Conservation (phyloP, 2,888 invertebrate genomes). For the Ennomos erosarius region DNA sequence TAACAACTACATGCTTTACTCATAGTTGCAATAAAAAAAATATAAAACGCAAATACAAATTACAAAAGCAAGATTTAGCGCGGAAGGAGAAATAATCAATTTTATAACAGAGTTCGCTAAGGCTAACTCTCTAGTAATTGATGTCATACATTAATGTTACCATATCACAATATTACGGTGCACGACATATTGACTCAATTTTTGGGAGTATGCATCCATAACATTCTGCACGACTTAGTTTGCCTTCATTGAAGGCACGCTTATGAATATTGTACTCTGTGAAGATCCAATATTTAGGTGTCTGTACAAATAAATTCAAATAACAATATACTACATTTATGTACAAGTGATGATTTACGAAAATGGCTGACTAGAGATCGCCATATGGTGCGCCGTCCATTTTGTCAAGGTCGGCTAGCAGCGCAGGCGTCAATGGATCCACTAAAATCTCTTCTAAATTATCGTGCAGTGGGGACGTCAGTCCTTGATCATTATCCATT, state of each 20-base stretch:
- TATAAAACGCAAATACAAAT: constrained; percentile 10
- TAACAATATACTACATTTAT: constrained; percentile 61
- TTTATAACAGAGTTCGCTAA: constrained; percentile 40
- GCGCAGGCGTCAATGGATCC: constrained; percentile 70
- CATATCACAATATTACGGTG: constrained; percentile 63
- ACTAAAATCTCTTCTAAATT: constrained; percentile 75
- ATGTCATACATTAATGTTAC: constrained; percentile 57
- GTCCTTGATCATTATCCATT: constrained; percentile 61
- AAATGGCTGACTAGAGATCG: constrained; percentile 75
- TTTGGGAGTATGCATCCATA: constrained; percentile 74
- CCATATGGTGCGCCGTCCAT: constrained; percentile 75
- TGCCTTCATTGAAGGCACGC: constrained; percentile 82
- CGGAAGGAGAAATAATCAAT: constrained; percentile 34
- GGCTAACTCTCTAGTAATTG: constrained; percentile 57
- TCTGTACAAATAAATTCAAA: constrained; percentile 70
- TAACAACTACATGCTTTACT: constrained; percentile 12
- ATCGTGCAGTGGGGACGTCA: constrained; percentile 73
- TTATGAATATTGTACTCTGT: constrained; percentile 74
- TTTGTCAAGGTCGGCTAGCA: constrained; percentile 79
- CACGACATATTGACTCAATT: constrained; percentile 68
- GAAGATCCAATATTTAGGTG: constrained; percentile 66
- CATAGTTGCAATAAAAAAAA: constrained; percentile 16
- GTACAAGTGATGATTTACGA: constrained; percentile 54
- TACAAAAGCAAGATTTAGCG: constrained; percentile 20
- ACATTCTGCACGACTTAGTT: constrained; percentile 59